phyloP scores from a whole-genome alignment of 2,113 vertebrate species.

The Campylomormyrus numenius region DNA sequence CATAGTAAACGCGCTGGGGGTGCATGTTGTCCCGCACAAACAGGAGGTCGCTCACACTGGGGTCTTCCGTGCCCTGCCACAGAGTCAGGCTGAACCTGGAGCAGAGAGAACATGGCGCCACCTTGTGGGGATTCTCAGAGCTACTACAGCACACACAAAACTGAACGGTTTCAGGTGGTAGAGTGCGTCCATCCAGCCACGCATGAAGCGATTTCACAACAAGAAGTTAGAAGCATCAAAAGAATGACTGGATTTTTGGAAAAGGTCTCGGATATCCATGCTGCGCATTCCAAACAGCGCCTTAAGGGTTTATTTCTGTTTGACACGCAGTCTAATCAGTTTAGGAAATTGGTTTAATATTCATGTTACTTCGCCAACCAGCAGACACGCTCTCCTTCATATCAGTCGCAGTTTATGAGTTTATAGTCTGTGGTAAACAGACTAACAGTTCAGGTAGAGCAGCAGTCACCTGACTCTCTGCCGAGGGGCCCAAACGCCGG shows the following conservation, averaged over 20 bases:
- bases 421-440: background rate
- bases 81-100: conserved; percentile 72
- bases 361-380: background rate
- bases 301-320: background rate
- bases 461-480: background rate
- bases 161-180: background rate
- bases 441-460: background rate
- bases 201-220: background rate
- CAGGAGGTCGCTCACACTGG: conserved; percentile 65
- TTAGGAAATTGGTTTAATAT: background rate
- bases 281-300: background rate
- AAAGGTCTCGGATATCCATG: background rate
- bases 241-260: background rate
- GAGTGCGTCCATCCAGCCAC: background rate
- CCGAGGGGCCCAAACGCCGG: background rate
- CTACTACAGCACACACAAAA: background rate
- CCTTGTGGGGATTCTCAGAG: background rate
- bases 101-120: background rate
- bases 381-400: background rate
- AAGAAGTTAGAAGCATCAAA: background rate
- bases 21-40: conserved; percentile 70
- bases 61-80: conserved; percentile 65
- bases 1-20: conserved; percentile 68
- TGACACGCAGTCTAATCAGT: background rate
- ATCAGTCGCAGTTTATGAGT: background rate